Evolutionary conservation across 2,888 invertebrate genomes (phyloP), one percentile per base, ranked within the genome.

Genomic region (Acrocera orbiculus): DNA sequence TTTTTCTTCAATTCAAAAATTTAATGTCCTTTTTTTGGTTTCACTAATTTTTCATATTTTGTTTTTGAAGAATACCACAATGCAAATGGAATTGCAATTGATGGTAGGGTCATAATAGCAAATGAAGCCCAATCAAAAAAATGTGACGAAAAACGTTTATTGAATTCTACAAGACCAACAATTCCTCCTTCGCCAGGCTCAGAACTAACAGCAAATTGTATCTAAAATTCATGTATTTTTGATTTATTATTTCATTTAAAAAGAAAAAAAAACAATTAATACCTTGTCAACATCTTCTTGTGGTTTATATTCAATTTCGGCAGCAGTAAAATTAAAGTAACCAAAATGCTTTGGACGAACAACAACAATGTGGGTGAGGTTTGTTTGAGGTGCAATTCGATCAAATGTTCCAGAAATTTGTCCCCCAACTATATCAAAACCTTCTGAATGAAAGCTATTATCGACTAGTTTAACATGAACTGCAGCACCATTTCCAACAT

Each of bases 51-150:
- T 54, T 90, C 90, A 51, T 95, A 95, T 68, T 90, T 92, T 57
- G 76, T 78, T 62, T 93, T 93, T 51, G 92, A 92, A 16, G 82
- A 78, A 63, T 75, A 89, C 93, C 95, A 96, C 41, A 96, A 67
- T 22, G 79, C 75, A 58, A 89, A 86, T 37, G 95, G 95, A 56
- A 96, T 90, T 27, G 81, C 83, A 28, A 96, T 66, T 3, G 93
- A 90, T 5, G 95, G 93, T 41, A 93, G 66, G 16, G 92, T 86
- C 90, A 98, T 92, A 35, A 96, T 75, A 22, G 89, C 89, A 54
- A 98, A 98, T 16, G 92, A 87, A 34, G 80, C 68, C 98, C 96
- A 98, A 63, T 95, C 95, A 40, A 90, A 81, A 55, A 87, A 79
- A 63, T 95, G 95, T 1, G 93, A 89, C 3, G 95, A 95, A 65